phyloP scores from a whole-genome alignment of 1,140 invertebrate genomes.

The Bombus turneri region DNA sequence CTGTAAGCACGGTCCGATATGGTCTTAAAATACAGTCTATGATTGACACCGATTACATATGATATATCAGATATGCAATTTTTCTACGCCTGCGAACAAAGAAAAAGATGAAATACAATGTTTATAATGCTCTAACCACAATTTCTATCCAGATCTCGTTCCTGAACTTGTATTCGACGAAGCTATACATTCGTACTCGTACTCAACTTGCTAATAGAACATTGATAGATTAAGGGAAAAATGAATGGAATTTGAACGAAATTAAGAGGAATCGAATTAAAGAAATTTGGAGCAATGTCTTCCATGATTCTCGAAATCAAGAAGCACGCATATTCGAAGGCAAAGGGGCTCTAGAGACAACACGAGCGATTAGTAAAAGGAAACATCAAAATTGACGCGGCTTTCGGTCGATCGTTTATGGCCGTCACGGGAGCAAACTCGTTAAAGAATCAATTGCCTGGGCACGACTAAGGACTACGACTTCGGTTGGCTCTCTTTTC shows the following conservation, averaged over 20 bases:
- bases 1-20: too few relatives aligned
- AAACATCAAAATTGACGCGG: constrained; percentile 37
- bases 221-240: too few relatives aligned
- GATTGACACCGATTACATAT: too few relatives aligned
- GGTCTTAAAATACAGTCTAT: too few relatives aligned
- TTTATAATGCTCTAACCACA: too few relatives aligned
- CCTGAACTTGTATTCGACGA: too few relatives aligned
- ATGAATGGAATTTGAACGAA: not conserved
- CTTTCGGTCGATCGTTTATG: constrained; percentile 44
- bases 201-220: too few relatives aligned
- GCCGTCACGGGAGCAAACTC: constrained; percentile 41
- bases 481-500: constrained; percentile 28
- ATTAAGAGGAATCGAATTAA: not conserved
- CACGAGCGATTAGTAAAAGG: not conserved
- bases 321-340: not conserved
- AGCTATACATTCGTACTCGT: too few relatives aligned
- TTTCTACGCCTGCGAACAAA: too few relatives aligned
- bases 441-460: constrained; percentile 49
- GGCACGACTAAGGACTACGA: constrained; percentile 3
- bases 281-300: not conserved
- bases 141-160: too few relatives aligned
- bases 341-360: not conserved
- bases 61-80: too few relatives aligned
- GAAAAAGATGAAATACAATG: too few relatives aligned
- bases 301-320: not conserved